Base-by-base conservation (phyloP, 2,888 invertebrate genomes). In the Ichneumoninae sp. region DNA sequence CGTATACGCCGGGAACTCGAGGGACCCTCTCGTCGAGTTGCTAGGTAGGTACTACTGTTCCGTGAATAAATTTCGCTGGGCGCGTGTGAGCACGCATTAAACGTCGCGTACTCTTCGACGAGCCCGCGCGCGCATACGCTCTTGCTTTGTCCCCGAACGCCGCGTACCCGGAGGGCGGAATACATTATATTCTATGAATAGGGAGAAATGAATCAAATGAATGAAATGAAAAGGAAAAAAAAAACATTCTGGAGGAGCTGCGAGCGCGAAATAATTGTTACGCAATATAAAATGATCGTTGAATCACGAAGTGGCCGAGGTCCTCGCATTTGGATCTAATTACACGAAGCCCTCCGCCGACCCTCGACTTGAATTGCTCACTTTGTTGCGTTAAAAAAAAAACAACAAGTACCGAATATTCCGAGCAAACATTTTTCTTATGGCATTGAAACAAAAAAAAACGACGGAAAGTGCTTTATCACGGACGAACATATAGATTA, bases 71-170 rank as follows among this genome's bases (percentile, higher is more conserved):
- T 90, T 88, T 63, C 87, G 73, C 82, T 73, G 36, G 66, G 77
- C 86, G 88, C 87, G 89, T 90, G 91, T 89, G 90, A 87, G 88
- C 88, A 82, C 89, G 91, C 90, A 91, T 91, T 90, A 89, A 90
- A 87, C 87, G 77, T 81, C 63, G 47, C 65, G 74, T 65, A 75
- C 75, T 81, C 77, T 84, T 84, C 81, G 69, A 83, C 50, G 22
- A 52, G 22, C 7, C 3, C 30, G 44, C 44, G 44, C 44, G 73
- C 73, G 60, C 57, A 22, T 69, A 68, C n/a, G 66, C 77, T 71
- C 22, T 60, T 68, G 75, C 80, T 70, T 73, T 36, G 79, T 79
- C 54, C 76, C 79, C 66, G 47, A 82, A 71, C 68, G 75, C 44
- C 69, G 75, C 57, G 80, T 77, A 47, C 13, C 44, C 47, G 33